A percentile compares a stretch with the other conserved stretches of the same genome.
phyloP scores from a whole-genome alignment of 2,888 invertebrate genomes.

The Choristoneura rosaceana region DNA sequence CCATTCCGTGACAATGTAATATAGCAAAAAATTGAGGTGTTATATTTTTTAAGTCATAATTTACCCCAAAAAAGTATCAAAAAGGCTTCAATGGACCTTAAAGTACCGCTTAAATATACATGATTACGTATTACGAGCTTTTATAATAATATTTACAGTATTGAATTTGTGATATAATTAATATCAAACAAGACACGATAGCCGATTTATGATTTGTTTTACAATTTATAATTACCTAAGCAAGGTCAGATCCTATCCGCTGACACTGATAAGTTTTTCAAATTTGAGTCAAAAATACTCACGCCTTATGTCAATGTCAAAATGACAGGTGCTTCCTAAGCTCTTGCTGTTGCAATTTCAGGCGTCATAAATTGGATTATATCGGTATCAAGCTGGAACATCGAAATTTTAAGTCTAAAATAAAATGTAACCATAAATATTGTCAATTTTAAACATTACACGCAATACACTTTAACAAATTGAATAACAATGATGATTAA shows the following conservation, averaged over 20 bases:
- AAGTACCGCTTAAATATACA: slow-evolving; percentile 37
- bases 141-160: slow-evolving; percentile 74
- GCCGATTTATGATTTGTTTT: slow-evolving; percentile 60
- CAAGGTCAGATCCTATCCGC: background rate
- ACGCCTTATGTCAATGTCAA: background rate
- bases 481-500: slow-evolving; percentile 18
- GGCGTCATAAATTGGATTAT: slow-evolving; percentile 70
- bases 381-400: slow-evolving; percentile 59
- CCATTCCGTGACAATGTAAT: no score
- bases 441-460: slow-evolving; percentile 33
- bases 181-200: slow-evolving; percentile 50
- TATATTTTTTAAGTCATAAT: no score
- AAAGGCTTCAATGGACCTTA: slow-evolving; percentile 25
- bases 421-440: slow-evolving; percentile 20
- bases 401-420: slow-evolving; percentile 52
- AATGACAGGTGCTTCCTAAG: slow-evolving; percentile 43
- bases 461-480: slow-evolving; percentile 38
- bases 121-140: slow-evolving; percentile 74
- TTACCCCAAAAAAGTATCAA: no score
- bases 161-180: slow-evolving; percentile 61
- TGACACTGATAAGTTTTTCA: background rate
- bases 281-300: background rate
- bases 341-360: slow-evolving; percentile 73
- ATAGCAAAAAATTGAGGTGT: no score
- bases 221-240: slow-evolving; percentile 16